Base-by-base conservation (phyloP, 2,797 vertebrate species). In the Channallabes apus region DNA sequence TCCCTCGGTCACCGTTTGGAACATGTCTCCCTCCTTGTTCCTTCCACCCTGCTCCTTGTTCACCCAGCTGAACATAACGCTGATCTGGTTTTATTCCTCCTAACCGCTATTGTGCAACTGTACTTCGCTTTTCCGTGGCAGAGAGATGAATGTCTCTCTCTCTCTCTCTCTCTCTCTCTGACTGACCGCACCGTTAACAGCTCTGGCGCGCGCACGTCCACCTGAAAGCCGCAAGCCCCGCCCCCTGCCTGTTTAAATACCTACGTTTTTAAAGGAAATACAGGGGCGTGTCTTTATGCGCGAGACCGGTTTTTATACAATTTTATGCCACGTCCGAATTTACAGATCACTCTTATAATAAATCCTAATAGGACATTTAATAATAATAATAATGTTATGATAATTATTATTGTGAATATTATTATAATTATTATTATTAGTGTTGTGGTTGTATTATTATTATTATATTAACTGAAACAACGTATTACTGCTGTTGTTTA, bases 1-100 rank as follows among this genome's bases (percentile, higher is more conserved):
- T 3, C 97, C 97, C 71, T 97, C 97, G 0, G 97, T 98, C 82
- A 99, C 97, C 22, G 97, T 98, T 89, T 97, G 96, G 91, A 97
- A 97, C 90, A 97, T 95, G 88, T 98, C 96, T 15, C 95, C 92
- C 0, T 95, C 94, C 87, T 94, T 92, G 91, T 93, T 92, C 83
- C 95, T 94, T 58, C 95, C 96, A 58, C 95, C 96, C 11, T 96
- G 95, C 91, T 98, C 96, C 92, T 97, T 96, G 9, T 95, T 96
- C 86, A 95, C 91, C 97, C 97, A 99, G 93, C 95, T 98, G 93
- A 99, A 99, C 97, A 99, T 98, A 68, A 59, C 86, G 86, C 56
- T 68, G 83, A 46, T 82, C n/a, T 69, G 84, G 0, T n/a, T 64
- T 64, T 73, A 29, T 6, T 24, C 80, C 59, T 46, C 80, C 61